Evolutionary conservation across 1,140 invertebrate genomes (phyloP).

Genomic region (Tribolium madens): DNA sequence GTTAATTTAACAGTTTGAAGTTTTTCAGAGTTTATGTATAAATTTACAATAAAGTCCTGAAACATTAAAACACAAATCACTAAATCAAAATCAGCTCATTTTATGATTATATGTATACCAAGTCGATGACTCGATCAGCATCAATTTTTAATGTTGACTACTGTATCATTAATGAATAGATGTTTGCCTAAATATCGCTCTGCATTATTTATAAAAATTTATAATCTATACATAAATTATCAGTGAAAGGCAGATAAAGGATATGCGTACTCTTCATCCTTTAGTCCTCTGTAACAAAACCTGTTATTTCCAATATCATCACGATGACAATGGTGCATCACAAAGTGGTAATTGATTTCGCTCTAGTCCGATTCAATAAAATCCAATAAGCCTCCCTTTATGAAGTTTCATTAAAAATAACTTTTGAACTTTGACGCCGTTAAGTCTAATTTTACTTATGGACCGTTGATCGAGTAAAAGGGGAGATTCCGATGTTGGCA

Average conservation of each 20-base stretch:
- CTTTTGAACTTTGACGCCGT: constrained; percentile 36
- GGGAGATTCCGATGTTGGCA: constrained; percentile 31
- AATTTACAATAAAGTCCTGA: too few species aligned
- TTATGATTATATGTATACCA: too few species aligned
- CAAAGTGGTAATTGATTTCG: constrained; percentile 27
- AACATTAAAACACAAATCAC: too few species aligned
- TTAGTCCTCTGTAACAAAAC: constrained; percentile 7
- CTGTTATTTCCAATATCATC: neutral
- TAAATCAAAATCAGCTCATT: too few species aligned
- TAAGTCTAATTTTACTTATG: constrained; percentile 31
- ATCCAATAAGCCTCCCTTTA: constrained; percentile 16
- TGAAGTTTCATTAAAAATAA: constrained; percentile 38
- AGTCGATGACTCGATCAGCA: neutral
- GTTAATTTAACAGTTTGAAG: too few species aligned
- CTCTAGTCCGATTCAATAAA: constrained; percentile 20
- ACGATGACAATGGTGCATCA: constrained; percentile 2
- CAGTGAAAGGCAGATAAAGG: neutral
- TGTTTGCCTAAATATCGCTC: neutral
- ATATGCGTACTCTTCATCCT: neutral
- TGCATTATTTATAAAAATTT: neutral
- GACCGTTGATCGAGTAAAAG: constrained; percentile 24
- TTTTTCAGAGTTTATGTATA: too few species aligned
- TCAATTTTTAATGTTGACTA: neutral
- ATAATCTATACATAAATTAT: neutral
- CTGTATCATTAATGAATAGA: neutral